Evolutionary conservation across 2,797 vertebrate species (phyloP).

Genomic region (Ambastaia sidthimunki): DNA sequence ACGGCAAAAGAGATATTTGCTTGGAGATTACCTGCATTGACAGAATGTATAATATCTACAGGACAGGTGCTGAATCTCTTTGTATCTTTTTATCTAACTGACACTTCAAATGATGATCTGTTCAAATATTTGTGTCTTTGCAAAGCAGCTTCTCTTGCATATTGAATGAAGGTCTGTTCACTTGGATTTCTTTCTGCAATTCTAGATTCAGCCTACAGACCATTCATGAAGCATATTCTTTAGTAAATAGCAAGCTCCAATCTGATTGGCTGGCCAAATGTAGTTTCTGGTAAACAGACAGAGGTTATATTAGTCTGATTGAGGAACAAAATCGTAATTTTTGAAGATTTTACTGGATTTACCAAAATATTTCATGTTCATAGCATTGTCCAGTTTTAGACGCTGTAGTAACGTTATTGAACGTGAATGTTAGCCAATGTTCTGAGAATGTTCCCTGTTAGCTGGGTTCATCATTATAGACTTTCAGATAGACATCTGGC

Average conservation of each 20-base stretch:
- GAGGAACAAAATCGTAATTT: background rate
- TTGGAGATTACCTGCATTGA: background rate
- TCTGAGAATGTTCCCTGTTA: too few relatives aligned
- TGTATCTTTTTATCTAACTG: background rate
- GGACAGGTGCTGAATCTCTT: background rate
- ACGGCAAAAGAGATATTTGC: background rate
- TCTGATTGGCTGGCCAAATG: background rate
- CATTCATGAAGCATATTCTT: too few relatives aligned
- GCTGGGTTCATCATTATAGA: background rate
- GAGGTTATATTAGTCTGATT: background rate
- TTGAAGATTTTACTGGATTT: too few relatives aligned
- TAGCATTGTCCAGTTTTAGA: too few relatives aligned
- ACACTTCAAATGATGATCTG: background rate
- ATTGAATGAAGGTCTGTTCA: background rate
- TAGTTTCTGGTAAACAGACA: background rate
- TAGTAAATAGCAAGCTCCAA: background rate
- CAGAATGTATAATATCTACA: background rate
- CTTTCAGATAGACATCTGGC: background rate
- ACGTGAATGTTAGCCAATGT: too few relatives aligned
- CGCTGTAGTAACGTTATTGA: too few relatives aligned
- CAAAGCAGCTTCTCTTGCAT: background rate
- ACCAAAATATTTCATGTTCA: too few relatives aligned
- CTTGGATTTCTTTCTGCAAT: background rate
- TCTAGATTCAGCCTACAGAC: background rate
- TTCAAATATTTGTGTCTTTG: background rate